These are phyloP conservation scores for Coenonympha arcania DNA, from an alignment of 2,888 invertebrate species.

Conservation along the genomic window DNA sequence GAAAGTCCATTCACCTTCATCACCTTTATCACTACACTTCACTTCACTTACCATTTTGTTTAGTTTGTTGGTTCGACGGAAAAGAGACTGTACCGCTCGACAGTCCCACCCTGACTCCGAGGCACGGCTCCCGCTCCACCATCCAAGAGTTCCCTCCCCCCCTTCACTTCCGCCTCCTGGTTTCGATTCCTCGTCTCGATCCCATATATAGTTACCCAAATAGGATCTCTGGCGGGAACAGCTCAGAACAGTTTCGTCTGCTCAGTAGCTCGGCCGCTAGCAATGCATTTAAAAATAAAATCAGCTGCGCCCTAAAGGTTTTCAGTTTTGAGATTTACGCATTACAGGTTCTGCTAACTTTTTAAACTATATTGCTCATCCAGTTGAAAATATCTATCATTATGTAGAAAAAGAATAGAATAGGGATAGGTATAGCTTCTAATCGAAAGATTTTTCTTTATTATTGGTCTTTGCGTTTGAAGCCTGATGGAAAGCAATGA, in stretches of 20 bases:
- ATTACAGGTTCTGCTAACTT: too few species aligned
- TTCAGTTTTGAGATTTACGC: background rate
- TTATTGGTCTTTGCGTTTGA: too few species aligned
- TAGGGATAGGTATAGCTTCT: too few species aligned
- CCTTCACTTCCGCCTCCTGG: constrained; percentile 31
- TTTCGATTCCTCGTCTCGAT: constrained; percentile 39
- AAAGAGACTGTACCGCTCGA: constrained; percentile 69
- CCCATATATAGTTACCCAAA: constrained; percentile 71
- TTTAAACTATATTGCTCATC: too few species aligned
- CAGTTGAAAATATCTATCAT: too few species aligned
- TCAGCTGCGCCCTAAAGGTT: constrained; percentile 31
- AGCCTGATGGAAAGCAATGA: too few species aligned
- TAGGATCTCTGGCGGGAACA: constrained; percentile 43
- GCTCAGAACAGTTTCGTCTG: constrained; percentile 51
- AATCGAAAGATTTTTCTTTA: too few species aligned
- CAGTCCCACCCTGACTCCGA: constrained; percentile 73
- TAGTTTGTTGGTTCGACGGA: constrained; percentile 66
- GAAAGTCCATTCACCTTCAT: constrained; percentile 31
- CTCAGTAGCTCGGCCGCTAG: constrained; percentile 44
- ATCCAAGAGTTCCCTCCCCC: constrained; percentile 45
- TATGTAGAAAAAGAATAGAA: too few species aligned
- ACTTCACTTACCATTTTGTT: constrained; percentile 66
- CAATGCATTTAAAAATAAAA: constrained; percentile 50
- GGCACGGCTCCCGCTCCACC: constrained; percentile 44
- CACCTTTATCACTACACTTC: constrained; percentile 32